These are phyloP conservation scores for Pangasius krempfi DNA, from an alignment of 2,797 vertebrate genomes.

Conservation along the genomic window DNA sequence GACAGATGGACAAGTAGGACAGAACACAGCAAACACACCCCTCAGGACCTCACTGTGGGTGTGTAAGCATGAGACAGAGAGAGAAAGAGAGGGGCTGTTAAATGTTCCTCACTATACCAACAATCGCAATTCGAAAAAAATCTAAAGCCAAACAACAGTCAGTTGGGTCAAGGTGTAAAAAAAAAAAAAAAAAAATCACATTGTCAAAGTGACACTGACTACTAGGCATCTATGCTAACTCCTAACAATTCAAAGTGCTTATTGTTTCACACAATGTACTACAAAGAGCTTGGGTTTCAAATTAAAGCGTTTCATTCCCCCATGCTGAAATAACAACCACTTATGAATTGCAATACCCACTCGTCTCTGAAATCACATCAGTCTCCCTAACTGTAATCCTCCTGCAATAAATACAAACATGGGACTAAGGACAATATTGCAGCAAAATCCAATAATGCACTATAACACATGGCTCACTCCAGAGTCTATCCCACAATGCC, in stretches of 20 bases:
- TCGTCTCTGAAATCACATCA: constrained; percentile 43
- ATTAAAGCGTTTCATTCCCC: constrained; percentile 21
- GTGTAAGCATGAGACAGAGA: constrained; percentile 5
- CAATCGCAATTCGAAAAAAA: not conserved
- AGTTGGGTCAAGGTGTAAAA: not conserved
- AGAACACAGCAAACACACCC: constrained; percentile 59
- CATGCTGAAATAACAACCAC: constrained; percentile 33
- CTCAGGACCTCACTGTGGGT: constrained; percentile 36
- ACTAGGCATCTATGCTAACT: constrained; percentile 18
- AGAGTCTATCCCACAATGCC: constrained; percentile 22
- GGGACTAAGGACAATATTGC: constrained; percentile 41
- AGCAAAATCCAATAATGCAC: constrained; percentile 52
- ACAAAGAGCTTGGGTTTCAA: constrained; percentile 26
- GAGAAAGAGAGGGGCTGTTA: constrained; percentile 4
- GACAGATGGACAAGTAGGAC: constrained; percentile 65
- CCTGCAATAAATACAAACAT: constrained; percentile 50
- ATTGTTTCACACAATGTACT: constrained; percentile 25
- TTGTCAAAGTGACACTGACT: not conserved
- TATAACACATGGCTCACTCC: constrained; percentile 21
- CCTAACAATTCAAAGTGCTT: constrained; percentile 16
- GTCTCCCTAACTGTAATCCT: constrained; percentile 40
- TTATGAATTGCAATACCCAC: constrained; percentile 42
- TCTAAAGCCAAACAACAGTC: constrained; percentile 22
- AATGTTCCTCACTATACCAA: constrained; percentile 14
- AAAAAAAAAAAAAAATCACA: not conserved